These are phyloP conservation scores for Phenacoccus solenopsis DNA, from an alignment of 1,140 invertebrate genomes.

Conservation along the genomic window DNA sequence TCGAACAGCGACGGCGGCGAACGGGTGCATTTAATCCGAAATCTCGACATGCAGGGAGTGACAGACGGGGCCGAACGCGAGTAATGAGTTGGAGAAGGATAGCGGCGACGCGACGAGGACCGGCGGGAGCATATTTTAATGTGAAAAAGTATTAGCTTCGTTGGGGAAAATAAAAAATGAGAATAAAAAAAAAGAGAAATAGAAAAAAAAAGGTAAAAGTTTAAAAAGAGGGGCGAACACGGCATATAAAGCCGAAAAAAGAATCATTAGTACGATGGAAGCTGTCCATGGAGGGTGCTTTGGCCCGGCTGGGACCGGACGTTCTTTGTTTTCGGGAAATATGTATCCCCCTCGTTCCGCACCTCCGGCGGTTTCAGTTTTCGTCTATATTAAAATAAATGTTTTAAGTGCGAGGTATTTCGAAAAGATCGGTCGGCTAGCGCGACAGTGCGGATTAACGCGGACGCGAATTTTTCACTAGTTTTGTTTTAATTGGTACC, in stretches of 20 bases:
- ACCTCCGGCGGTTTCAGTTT: background rate
- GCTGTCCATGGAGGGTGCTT: constrained; percentile 16
- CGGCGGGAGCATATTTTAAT: constrained; percentile 8
- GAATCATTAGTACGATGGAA: constrained; percentile 17
- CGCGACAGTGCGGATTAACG: background rate
- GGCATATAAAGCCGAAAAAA: constrained; percentile 17
- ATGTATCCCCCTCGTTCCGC: background rate
- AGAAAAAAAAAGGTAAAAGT: constrained; percentile 13
- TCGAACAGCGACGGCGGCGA: background rate
- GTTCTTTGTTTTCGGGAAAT: constrained; percentile 13
- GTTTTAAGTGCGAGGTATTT: background rate
- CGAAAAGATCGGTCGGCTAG: background rate
- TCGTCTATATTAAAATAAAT: constrained; percentile 11
- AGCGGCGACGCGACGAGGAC: background rate
- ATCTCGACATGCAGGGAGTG: constrained; percentile 13
- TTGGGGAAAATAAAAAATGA: constrained; percentile 17
- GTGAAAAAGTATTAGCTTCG: constrained; percentile 16
- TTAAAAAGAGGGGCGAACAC: constrained; percentile 17
- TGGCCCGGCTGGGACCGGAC: constrained; percentile 12
- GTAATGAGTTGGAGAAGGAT: constrained; percentile 8
- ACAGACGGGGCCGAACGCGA: background rate
- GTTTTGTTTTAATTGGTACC: too few relatives aligned
- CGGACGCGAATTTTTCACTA: background rate
- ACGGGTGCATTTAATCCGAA: constrained; percentile 17
- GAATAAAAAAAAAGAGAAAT: background rate